A percentile compares a stretch with the other conserved stretches of the same genome.
Conservation (phyloP, 1,140 invertebrate genomes). For the Cherax quadricarinatus region DNA sequence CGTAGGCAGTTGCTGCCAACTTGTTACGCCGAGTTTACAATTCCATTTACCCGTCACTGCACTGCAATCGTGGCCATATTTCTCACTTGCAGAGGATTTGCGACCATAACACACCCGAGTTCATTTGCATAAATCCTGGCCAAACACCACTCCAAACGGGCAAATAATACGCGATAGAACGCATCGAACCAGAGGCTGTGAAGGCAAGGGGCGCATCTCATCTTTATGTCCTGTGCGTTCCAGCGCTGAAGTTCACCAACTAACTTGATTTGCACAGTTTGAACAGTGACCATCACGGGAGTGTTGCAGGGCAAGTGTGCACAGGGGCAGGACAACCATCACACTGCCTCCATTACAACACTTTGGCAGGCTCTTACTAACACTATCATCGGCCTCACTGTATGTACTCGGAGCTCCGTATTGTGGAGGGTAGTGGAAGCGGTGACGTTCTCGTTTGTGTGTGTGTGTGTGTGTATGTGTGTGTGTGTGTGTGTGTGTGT, state of each 20-base stretch:
- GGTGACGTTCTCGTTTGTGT: not conserved
- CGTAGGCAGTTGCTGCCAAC: slow-evolving; percentile 19
- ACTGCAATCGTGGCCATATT: not conserved
- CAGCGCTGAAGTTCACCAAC: slow-evolving; percentile 46
- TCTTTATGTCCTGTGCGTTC: slow-evolving; percentile 36
- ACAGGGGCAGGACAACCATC: not conserved
- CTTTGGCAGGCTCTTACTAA: not conserved
- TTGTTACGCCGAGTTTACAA: slow-evolving; percentile 38
- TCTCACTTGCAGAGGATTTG: slow-evolving; percentile 1
- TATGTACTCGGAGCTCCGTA: not conserved
- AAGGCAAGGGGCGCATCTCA: not conserved
- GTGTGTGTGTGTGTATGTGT: not conserved
- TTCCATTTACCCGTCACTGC: slow-evolving; percentile 35
- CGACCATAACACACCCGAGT: slow-evolving; percentile 5
- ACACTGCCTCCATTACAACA: not conserved
- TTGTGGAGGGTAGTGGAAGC: not conserved
- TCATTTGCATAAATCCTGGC: slow-evolving; percentile 20
- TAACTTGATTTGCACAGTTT: slow-evolving; percentile 65
- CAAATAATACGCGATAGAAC: not conserved
- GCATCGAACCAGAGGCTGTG: not conserved
- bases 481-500: not conserved
- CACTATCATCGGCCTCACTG: not conserved
- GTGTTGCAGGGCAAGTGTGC: not conserved
- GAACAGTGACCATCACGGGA: slow-evolving; percentile 3
- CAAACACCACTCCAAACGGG: not conserved